A percentile compares a stretch with the other conserved stretches of the same genome.
Evolutionary conservation across 2,113 vertebrate genomes (phyloP).

Genomic region (Numenius arquata): DNA sequence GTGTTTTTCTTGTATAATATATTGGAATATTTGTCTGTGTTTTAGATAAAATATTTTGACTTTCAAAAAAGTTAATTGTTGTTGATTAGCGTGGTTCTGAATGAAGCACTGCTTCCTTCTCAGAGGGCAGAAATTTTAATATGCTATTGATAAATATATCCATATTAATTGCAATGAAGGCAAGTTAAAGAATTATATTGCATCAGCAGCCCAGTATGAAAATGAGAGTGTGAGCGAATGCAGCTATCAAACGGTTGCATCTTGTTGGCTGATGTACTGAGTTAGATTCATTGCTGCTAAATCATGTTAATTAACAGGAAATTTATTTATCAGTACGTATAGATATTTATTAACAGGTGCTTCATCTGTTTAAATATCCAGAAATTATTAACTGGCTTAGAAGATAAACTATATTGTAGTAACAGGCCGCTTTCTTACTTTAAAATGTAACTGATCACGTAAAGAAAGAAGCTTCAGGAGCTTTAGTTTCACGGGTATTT

Average conservation of each 20-base stretch:
- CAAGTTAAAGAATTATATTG: neutral
- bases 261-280: neutral
- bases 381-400: neutral
- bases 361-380: conserved; percentile 13
- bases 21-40: neutral
- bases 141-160: conserved; percentile 15
- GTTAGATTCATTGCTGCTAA: neutral
- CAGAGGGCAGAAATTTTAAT: neutral
- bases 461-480: neutral
- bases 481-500: neutral
- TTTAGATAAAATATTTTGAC: conserved; percentile 22
- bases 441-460: neutral
- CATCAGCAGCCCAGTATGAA: neutral
- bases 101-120: neutral
- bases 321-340: neutral
- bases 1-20: neutral
- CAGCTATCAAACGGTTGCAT: neutral
- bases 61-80: neutral
- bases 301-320: conserved; percentile 37
- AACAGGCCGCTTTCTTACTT: neutral
- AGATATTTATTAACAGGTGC: conserved; percentile 28
- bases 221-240: neutral
- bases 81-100: neutral
- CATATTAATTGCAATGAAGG: neutral
- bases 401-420: neutral